Conservation (phyloP, 2,888 invertebrate species). For the Latrodectus elegans region DNA sequence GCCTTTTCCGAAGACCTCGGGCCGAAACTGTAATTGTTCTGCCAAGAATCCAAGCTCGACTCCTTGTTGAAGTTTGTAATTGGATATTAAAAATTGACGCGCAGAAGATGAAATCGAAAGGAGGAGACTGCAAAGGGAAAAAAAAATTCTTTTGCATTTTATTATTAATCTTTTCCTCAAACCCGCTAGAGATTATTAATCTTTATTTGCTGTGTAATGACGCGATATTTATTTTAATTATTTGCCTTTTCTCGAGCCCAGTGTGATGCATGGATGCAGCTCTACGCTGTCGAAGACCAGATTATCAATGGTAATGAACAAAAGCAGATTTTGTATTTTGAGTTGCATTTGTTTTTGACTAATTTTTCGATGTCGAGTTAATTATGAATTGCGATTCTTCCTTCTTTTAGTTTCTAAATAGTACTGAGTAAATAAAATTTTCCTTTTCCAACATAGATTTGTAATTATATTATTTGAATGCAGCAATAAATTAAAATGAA, state of each 20-base stretch:
- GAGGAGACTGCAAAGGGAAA: conserved; percentile 8
- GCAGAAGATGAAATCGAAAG: neutral
- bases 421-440: too few relatives aligned
- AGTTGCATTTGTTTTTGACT: too few relatives aligned
- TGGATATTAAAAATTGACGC: conserved; percentile 64
- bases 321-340: too few relatives aligned
- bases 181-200: conserved; percentile 43
- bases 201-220: conserved; percentile 61
- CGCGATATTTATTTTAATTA: conserved; percentile 60
- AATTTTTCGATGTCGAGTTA: too few relatives aligned
- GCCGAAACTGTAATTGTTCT: conserved; percentile 50
- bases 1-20: conserved; percentile 14
- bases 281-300: too few relatives aligned
- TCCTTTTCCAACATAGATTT: too few relatives aligned
- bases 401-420: too few relatives aligned
- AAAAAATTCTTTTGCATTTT: conserved; percentile 32
- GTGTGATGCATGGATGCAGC: conserved; percentile 12
- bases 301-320: too few relatives aligned
- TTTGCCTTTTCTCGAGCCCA: conserved; percentile 11
- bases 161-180: conserved; percentile 51
- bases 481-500: too few relatives aligned
- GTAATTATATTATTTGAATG: too few relatives aligned
- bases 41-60: conserved; percentile 10
- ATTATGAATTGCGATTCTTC: too few relatives aligned
- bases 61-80: conserved; percentile 33